Percentiles rank a stretch among this genome's conserved stretches.
These are phyloP conservation scores for Ctenoplectra terminalis DNA, from an alignment of 1,140 invertebrate genomes.

Conservation along the genomic window DNA sequence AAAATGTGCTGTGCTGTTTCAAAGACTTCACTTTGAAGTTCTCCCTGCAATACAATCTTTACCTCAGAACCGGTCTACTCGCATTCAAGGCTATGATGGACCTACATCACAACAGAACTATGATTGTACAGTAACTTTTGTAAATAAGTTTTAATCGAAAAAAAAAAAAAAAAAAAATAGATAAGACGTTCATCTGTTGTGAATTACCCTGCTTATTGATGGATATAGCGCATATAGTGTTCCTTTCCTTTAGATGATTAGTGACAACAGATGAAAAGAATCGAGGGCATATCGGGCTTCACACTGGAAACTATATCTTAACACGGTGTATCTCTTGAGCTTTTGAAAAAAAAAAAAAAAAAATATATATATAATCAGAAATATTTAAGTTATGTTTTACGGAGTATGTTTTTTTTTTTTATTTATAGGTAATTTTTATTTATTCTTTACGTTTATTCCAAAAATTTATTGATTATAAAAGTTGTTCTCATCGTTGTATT, in stretches of 20 bases:
- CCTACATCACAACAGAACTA: conserved; percentile 65
- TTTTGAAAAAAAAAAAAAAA: conserved; percentile 18
- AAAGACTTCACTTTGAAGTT: conserved; percentile 36
- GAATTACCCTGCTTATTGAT: conserved; percentile 73
- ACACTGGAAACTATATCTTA: conserved; percentile 59
- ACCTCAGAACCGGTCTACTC: conserved; percentile 70
- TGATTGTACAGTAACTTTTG: conserved; percentile 72
- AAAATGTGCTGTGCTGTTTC: conserved; percentile 47
- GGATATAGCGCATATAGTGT: conserved; percentile 75
- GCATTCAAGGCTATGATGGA: conserved; percentile 72
- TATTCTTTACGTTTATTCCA: no score
- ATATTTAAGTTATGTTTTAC: not conserved
- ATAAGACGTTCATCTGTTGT: conserved; percentile 71
- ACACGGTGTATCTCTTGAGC: conserved; percentile 58
- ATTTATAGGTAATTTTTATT: not conserved
- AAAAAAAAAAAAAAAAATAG: conserved; percentile 31
- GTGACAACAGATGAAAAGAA: conserved; percentile 58
- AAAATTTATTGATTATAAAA: not conserved
- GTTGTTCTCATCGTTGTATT: not conserved
- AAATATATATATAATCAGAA: not conserved
- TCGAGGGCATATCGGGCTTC: conserved; percentile 68
- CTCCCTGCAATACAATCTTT: conserved; percentile 69
- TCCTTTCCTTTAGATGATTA: conserved; percentile 70
- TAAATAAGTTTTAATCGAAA: conserved; percentile 74
- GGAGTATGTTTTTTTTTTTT: not conserved